Conservation (phyloP, 2,797 vertebrate genomes). For the Brachyrhaphis roseni region DNA sequence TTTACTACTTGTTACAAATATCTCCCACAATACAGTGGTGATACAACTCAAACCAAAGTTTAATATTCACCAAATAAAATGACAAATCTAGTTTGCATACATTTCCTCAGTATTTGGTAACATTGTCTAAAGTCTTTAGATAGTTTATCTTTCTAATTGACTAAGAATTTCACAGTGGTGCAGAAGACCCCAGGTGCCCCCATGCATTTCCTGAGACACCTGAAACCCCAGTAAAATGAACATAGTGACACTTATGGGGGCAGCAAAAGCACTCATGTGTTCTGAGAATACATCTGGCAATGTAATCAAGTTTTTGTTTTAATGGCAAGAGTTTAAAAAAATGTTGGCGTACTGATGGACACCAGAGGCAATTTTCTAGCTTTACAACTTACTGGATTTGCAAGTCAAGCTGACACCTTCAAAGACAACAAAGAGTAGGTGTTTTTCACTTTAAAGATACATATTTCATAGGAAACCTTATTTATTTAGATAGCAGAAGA, state of each 20-base stretch:
- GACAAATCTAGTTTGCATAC: not conserved
- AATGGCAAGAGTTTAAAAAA: not conserved
- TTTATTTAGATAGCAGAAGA: conserved; percentile 4
- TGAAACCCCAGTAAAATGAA: not conserved
- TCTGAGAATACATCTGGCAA: not conserved
- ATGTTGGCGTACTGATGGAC: not conserved
- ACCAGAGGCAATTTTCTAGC: not conserved
- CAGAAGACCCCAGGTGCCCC: not conserved
- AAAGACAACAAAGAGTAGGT: not conserved
- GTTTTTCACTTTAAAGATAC: not conserved
- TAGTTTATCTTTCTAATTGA: not conserved
- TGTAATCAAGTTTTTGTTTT: not conserved
- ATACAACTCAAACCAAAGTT: not conserved
- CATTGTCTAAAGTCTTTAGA: not conserved
- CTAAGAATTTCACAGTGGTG: not conserved
- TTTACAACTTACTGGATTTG: not conserved
- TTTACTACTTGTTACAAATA: not conserved
- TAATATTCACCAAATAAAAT: not conserved
- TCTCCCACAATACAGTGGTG: not conserved
- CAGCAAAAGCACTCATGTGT: not conserved
- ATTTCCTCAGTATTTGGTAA: not conserved
- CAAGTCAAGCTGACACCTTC: not conserved
- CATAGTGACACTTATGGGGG: not conserved
- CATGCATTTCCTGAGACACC: not conserved
- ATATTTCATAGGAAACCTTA: not conserved